Conservation (phyloP, 2,888 invertebrate genomes). For the Trachelus tabidus region DNA sequence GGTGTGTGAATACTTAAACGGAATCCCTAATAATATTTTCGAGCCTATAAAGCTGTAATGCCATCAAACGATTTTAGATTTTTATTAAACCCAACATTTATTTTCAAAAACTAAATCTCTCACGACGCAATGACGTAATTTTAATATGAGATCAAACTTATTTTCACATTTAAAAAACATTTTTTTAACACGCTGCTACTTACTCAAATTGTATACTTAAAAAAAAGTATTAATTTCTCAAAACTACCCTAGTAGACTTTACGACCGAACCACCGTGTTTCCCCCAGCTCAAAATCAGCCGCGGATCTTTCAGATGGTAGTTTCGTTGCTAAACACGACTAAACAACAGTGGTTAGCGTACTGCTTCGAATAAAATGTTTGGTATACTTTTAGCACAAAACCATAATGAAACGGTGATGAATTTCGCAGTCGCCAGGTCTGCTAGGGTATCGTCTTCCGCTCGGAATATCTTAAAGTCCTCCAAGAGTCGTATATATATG, state of each 20-base stretch:
- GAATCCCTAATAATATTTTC: not conserved
- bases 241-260: not conserved
- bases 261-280: too few species aligned
- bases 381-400: too few species aligned
- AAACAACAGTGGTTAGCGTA: too few species aligned
- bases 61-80: not conserved
- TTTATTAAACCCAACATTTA: not conserved
- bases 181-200: not conserved
- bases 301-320: too few species aligned
- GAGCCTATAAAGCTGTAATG: not conserved
- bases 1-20: not conserved
- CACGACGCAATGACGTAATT: not conserved
- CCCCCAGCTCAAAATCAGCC: too few species aligned
- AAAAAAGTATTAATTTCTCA: not conserved
- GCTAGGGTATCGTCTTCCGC: not conserved
- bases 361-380: too few species aligned
- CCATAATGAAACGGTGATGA: too few species aligned
- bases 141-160: not conserved
- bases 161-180: not conserved
- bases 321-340: too few species aligned
- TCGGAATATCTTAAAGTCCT: not conserved
- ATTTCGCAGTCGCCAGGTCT: too few species aligned
- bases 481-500: not conserved
- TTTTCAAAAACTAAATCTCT: not conserved
- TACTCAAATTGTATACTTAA: not conserved